Base-by-base conservation (phyloP, 2,888 invertebrate genomes). In the Gonocerus acuteangulatus region DNA sequence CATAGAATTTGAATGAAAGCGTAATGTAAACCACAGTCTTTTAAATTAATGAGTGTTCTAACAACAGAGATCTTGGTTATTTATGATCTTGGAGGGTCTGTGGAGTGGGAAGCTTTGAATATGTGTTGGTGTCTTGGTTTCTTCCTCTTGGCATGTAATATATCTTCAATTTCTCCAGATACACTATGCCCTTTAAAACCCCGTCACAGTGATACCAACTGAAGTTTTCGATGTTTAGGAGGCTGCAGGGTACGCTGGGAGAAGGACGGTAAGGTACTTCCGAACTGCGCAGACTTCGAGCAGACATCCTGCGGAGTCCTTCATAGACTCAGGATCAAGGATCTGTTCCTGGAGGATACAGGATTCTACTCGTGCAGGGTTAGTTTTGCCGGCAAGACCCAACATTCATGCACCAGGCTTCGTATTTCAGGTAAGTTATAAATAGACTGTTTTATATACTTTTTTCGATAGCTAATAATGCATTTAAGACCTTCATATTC, bases 341-440 rank as follows among this genome's bases (percentile, higher is more conserved):
- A 84, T 70, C 77, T 80, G 45, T 82, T 81, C 71, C 73, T 78
- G 48, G 79, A 84, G 69, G 86, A 86, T 72, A 77, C 82, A 54
- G 87, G 85, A 13, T 74, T 78, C 64, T 87, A 86, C 72, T 77
- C 79, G 67, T 87, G 86, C 72, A 80, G 80, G 71, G 81, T 84
- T 34, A 84, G 83, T 70, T 71, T 74, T 34, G 77, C 77, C 69
- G 86, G 85, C 19, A 79, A 81, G 62, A 79, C 81, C 18, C 62
- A 64, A 18, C 76, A 76, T 65, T 79, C 80, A 54, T 77, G 74
- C 49, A 78, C 79, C 57, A 71, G 73, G 23, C 72, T 82, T 36
- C 69, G 71, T 16, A 78, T 83, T 45, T 72, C 74, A 70, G 81
- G 77, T 80, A 72, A 72, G 73, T 69, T 21, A 39, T 9, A 15